phyloP scores from a whole-genome alignment of 2,888 invertebrate species.

The Ormia ochracea region DNA sequence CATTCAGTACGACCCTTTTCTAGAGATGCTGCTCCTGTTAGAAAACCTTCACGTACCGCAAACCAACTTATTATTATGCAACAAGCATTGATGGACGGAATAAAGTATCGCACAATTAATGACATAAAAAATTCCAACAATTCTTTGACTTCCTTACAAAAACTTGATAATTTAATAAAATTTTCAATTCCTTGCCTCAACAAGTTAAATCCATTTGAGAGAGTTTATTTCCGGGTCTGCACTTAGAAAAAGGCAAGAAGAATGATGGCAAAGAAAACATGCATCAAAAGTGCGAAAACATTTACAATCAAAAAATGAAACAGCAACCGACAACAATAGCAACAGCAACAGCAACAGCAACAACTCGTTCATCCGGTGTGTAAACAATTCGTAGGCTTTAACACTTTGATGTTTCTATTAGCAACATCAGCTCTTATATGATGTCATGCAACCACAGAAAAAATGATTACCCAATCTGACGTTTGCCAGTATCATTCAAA shows the following conservation, averaged over 20 bases:
- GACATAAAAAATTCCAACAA: no score
- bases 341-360: slow-evolving; percentile 36
- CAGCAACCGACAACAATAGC: slow-evolving; percentile 10
- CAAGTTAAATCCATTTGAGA: not conserved
- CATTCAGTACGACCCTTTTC: no score
- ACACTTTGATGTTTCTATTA: slow-evolving; percentile 72
- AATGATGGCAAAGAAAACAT: not conserved
- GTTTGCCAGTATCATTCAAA: slow-evolving; percentile 68
- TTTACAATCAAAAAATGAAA: slow-evolving; percentile 13
- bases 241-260: not conserved
- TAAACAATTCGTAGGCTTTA: slow-evolving; percentile 73
- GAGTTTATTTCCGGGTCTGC: not conserved
- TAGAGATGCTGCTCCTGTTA: no score
- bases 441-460: slow-evolving; percentile 4
- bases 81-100: no score
- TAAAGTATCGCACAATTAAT: no score
- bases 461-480: slow-evolving; percentile 63
- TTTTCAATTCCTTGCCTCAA: not conserved
- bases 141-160: no score
- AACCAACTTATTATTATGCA: no score
- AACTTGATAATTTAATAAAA: not conserved
- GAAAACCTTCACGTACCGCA: no score
- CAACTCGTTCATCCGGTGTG: slow-evolving; percentile 71
- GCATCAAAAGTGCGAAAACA: slow-evolving; percentile 46
- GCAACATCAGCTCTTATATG: slow-evolving; percentile 45